A percentile compares a stretch with the other conserved stretches of the same genome.
phyloP scores from a whole-genome alignment of 2,888 invertebrate genomes.

The Aporophyla lueneburgensis region DNA sequence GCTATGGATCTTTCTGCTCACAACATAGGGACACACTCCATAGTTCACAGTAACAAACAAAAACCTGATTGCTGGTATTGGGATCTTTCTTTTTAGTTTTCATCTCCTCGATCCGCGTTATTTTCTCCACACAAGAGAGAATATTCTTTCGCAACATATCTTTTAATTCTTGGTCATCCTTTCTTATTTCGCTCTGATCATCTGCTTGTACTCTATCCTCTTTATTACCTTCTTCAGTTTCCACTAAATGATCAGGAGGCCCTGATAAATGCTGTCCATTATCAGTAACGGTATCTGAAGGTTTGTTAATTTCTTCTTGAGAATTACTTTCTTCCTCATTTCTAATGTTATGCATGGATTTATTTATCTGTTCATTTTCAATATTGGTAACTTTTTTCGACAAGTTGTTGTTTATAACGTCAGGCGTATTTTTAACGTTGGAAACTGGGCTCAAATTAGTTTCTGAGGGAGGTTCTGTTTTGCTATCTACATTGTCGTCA shows the following conservation, averaged over 20 bases:
- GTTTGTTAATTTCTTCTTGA: slow-evolving; percentile 63
- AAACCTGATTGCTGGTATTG: slow-evolving; percentile 82
- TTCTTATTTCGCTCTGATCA: slow-evolving; percentile 72
- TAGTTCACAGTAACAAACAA: slow-evolving; percentile 83
- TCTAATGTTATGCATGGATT: slow-evolving; percentile 78
- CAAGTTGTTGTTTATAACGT: slow-evolving; percentile 78
- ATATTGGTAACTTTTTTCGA: slow-evolving; percentile 86
- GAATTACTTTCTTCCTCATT: slow-evolving; percentile 71
- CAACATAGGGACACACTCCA: slow-evolving; percentile 80
- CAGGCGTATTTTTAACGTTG: slow-evolving; percentile 75
- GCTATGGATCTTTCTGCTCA: slow-evolving; percentile 77
- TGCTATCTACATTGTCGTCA: slow-evolving; percentile 61
- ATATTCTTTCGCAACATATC: slow-evolving; percentile 85
- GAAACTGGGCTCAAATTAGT: slow-evolving; percentile 68
- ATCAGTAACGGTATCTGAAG: slow-evolving; percentile 60
- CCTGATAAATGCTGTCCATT: slow-evolving; percentile 44
- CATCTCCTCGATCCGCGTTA: slow-evolving; percentile 85
- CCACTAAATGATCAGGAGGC: slow-evolving; percentile 49
- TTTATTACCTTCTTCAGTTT: slow-evolving; percentile 54
- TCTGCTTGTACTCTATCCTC: slow-evolving; percentile 64
- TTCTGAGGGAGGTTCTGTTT: slow-evolving; percentile 61
- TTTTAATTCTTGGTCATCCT: slow-evolving; percentile 82
- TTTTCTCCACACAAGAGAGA: slow-evolving; percentile 87
- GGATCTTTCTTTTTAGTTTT: slow-evolving; percentile 81
- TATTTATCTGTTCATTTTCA: slow-evolving; percentile 88